These are phyloP conservation scores for Micromesistius poutassou DNA, from an alignment of 2,797 vertebrate genomes.

Conservation along the genomic window DNA sequence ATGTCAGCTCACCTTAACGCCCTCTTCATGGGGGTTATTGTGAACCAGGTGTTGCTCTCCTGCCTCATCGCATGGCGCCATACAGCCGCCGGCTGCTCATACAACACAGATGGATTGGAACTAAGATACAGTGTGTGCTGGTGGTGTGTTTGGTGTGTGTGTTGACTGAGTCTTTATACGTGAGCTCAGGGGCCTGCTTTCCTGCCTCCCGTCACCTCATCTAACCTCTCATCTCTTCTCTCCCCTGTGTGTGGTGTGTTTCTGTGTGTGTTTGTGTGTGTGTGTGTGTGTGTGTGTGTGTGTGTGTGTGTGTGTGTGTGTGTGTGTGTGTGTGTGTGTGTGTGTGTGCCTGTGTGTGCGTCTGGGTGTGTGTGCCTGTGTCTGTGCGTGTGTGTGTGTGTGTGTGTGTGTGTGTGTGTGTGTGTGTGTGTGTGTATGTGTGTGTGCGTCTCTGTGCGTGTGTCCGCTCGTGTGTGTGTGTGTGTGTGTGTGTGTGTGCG, in stretches of 20 bases:
- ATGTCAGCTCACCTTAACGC: not conserved
- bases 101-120: not conserved
- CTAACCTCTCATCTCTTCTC: not conserved
- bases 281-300: not conserved
- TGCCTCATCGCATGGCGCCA: not conserved
- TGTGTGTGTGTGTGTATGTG: not conserved
- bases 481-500: not conserved
- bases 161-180: not conserved
- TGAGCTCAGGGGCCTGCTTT: not conserved
- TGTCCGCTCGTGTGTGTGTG: not conserved
- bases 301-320: not conserved
- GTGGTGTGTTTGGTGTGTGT: not conserved
- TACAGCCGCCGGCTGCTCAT: not conserved
- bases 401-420: not conserved
- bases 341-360: not conserved
- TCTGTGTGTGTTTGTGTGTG: not conserved
- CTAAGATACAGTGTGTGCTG: constrained; percentile 9
- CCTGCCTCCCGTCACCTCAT: no score
- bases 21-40: not conserved
- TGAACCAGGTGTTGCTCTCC: not conserved
- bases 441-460: not conserved
- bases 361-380: not conserved
- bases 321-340: not conserved
- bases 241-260: not conserved
- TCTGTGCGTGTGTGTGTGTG: not conserved